A percentile compares a stretch with the other conserved stretches of the same genome.
Conservation (phyloP, 2,888 invertebrate genomes). For the Pterostichus madidus region DNA sequence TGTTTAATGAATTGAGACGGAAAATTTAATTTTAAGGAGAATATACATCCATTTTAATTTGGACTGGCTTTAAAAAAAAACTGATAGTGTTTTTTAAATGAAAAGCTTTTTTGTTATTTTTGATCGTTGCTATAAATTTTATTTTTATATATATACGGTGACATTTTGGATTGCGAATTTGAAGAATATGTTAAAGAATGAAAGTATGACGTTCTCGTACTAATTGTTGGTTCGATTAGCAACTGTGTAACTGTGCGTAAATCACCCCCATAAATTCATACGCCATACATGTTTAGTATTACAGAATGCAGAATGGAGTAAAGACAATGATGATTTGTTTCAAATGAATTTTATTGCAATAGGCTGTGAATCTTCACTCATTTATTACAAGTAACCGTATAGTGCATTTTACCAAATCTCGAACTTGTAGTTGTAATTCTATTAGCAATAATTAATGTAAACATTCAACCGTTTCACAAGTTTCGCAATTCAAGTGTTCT, state of each 20-base stretch:
- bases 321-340: slow-evolving; percentile 9
- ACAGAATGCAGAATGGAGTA: slow-evolving; percentile 6
- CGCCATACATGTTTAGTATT: slow-evolving; percentile 29
- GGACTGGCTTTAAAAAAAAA: neutral
- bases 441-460: no score
- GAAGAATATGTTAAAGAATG: slow-evolving; percentile 8
- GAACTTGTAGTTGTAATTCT: neutral
- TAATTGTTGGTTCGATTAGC: slow-evolving; percentile 26
- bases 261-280: neutral
- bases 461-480: no score
- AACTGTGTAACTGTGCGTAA: slow-evolving; percentile 32
- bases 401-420: neutral
- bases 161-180: slow-evolving; percentile 26
- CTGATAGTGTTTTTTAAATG: neutral
- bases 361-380: slow-evolving; percentile 37
- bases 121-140: slow-evolving; percentile 28
- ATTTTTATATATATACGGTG: slow-evolving; percentile 31
- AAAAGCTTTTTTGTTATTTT: slow-evolving; percentile 30
- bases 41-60: neutral
- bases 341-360: slow-evolving; percentile 38
- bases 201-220: slow-evolving; percentile 31
- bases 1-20: no score
- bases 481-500: no score
- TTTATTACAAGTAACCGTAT: slow-evolving; percentile 35
- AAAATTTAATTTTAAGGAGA: neutral